Conservation (phyloP, 30 jellyfish, hydroid and myxozoan species). For the Hydractinia echinata region DNA sequence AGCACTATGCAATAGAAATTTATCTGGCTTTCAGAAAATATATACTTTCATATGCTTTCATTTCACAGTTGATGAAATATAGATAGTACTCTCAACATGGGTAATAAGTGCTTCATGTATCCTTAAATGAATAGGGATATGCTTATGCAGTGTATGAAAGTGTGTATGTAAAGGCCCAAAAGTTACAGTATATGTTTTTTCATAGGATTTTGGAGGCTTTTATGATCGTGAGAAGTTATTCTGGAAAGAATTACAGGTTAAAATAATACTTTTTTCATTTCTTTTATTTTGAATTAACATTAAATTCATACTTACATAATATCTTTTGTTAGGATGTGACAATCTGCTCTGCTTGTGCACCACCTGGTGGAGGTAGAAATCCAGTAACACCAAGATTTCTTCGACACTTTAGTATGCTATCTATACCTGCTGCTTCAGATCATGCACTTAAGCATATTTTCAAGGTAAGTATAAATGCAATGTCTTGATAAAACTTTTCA, state of each 20-base stretch:
- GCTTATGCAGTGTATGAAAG: too few species aligned
- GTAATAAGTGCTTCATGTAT: too few species aligned
- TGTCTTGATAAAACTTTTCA: background rate
- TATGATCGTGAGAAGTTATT: constrained; percentile 83
- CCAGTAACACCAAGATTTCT: constrained; percentile 92
- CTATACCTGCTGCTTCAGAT: constrained; percentile 75
- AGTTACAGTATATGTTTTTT: background rate
- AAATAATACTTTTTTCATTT: background rate
- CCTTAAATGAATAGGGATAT: too few species aligned
- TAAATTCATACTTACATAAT: background rate
- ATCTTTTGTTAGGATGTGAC: constrained; percentile 61
- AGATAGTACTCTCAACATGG: too few species aligned
- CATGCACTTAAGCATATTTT: constrained; percentile 72
- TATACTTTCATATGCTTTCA: too few species aligned
- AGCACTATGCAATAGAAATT: too few species aligned
- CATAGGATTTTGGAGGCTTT: constrained; percentile 86
- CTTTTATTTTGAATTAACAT: background rate
- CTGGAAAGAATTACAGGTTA: constrained; percentile 88
- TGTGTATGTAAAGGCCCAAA: too few species aligned
- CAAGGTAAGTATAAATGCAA: constrained; percentile 39
- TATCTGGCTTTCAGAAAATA: too few species aligned
- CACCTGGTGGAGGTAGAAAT: constrained; percentile 98
- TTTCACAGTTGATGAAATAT: too few species aligned
- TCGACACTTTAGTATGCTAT: constrained; percentile 89
- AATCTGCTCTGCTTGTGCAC: constrained; percentile 95